These are phyloP conservation scores for Agrilus biguttatus DNA, from an alignment of 2,888 invertebrate genomes.

Conservation along the genomic window DNA sequence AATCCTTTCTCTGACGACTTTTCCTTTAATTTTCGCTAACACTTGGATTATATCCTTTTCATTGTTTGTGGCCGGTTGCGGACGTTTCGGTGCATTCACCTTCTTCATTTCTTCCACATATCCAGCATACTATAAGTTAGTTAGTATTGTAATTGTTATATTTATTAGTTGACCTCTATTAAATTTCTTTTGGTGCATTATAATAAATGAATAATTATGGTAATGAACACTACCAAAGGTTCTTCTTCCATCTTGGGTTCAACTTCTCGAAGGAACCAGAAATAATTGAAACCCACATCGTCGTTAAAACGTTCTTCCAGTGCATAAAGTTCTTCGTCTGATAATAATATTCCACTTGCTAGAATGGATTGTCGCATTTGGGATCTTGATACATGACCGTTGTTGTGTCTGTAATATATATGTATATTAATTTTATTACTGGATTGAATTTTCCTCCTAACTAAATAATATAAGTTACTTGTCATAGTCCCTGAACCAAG, in stretches of 20 bases:
- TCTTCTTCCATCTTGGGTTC: conserved; percentile 29
- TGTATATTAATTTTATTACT: no score
- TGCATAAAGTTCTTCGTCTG: conserved; percentile 50
- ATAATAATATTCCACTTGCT: conserved; percentile 49
- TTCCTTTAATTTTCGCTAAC: conserved; percentile 60
- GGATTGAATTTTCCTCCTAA: neutral
- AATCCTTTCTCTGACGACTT: conserved; percentile 52
- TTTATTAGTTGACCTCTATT: neutral
- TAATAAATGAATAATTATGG: no score
- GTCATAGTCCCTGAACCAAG: conserved; percentile 57
- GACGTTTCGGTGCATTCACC: conserved; percentile 24
- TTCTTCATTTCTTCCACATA: conserved; percentile 27
- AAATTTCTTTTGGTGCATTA: no score
- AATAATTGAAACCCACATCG: conserved; percentile 62
- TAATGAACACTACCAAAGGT: conserved; percentile 22
- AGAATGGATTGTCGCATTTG: conserved; percentile 58
- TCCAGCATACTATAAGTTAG: conserved; percentile 20
- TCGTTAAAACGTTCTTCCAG: conserved; percentile 57
- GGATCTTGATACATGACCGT: conserved; percentile 55
- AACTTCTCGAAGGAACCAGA: conserved; percentile 52
- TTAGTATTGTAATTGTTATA: neutral
- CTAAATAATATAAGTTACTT: conserved; percentile 32
- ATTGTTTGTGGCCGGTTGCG: conserved; percentile 22
- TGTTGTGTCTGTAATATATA: conserved; percentile 39
- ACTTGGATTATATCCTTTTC: conserved; percentile 55